Evolutionary conservation across 92 coral and sea anemone genomes (phyloP), one percentile per base, ranked within the genome.

Genomic region (Virgularia gustaviana): DNA sequence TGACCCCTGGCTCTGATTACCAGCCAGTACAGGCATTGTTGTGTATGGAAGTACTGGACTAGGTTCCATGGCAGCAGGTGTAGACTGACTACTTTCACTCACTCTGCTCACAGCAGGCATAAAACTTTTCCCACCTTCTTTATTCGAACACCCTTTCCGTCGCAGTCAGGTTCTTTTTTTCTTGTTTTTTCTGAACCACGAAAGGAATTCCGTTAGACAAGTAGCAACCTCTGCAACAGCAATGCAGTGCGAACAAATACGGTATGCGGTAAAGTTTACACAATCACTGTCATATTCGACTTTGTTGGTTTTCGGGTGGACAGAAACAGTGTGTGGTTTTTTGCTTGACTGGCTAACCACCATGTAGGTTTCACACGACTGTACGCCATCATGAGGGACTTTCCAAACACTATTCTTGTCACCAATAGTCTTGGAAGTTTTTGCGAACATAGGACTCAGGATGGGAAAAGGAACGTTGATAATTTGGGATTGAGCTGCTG

Each of bases 391-490:
- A 31, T 34, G 8, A 23, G 86, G 73, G 55, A 78, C 73, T 77
- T 70, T 67, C 86, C 86, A 76, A 37, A 81, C 4, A 37, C 49
- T 36, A 6, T 54, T 30, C 28, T 34, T 52, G 41, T 76, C 73
- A 6, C 77, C 32, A 57, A 67, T 54, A 19, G 77, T 29, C 62
- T 27, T 59, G 36, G 78, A 73, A 38, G 79, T 79, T 55, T 76
- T 71, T 45, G 45, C 36, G 39, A 82, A 82, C 79, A 77, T 77
- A 34, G 70, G 72, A 44, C 44, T 24, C 19, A 82, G 78, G 27
- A 77, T 65, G 42, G 72, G 81, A 79, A 58, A 70, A 49, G 82
- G 86, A 27, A 77, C 62, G 10, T 67, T 42, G 23, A 77, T 81
- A 7, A 76, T 71, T 34, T 63, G 74, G 60, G 74, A 57, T 16